These are phyloP conservation scores for Eupeodes latifasciatus DNA, from an alignment of 2,888 invertebrate genomes.

Conservation along the genomic window DNA sequence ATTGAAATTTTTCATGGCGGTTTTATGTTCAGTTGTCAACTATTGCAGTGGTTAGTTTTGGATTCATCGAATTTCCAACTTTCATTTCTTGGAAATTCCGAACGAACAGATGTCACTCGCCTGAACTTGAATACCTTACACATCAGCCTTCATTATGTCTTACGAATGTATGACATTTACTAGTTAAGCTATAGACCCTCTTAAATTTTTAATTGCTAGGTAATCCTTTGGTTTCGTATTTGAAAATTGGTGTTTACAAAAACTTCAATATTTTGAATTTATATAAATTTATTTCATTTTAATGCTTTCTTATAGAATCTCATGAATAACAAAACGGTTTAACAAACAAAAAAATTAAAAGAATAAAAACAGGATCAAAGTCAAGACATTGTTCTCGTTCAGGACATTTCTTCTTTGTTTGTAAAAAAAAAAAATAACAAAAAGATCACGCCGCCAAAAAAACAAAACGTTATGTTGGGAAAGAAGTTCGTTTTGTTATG, in stretches of 20 bases:
- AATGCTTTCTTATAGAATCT: constrained; percentile 45
- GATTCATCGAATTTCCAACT: background rate
- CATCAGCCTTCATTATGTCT: background rate
- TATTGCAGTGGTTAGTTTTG: background rate
- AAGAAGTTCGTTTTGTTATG: constrained; percentile 25
- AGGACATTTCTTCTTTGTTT: constrained; percentile 34
- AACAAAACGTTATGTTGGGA: constrained; percentile 55
- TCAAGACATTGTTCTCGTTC: constrained; percentile 50
- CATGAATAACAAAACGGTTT: constrained; percentile 62
- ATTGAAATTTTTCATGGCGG: constrained; percentile 8
- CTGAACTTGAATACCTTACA: background rate
- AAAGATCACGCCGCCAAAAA: constrained; percentile 65
- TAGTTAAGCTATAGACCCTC: background rate
- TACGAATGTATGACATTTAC: background rate
- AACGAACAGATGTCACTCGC: background rate
- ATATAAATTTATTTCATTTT: constrained; percentile 70
- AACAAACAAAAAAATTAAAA: background rate
- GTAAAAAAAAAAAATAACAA: constrained; percentile 15
- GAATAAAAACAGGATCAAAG: constrained; percentile 52
- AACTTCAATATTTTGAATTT: constrained; percentile 69
- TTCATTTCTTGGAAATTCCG: background rate
- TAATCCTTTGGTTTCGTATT: constrained; percentile 6
- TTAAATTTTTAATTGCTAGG: background rate
- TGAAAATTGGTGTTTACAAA: constrained; percentile 15
- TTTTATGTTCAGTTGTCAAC: constrained; percentile 10